A percentile compares a stretch with the other conserved stretches of the same genome.
phyloP scores from a whole-genome alignment of 2,797 vertebrate genomes.

The Molossus molossus region DNA sequence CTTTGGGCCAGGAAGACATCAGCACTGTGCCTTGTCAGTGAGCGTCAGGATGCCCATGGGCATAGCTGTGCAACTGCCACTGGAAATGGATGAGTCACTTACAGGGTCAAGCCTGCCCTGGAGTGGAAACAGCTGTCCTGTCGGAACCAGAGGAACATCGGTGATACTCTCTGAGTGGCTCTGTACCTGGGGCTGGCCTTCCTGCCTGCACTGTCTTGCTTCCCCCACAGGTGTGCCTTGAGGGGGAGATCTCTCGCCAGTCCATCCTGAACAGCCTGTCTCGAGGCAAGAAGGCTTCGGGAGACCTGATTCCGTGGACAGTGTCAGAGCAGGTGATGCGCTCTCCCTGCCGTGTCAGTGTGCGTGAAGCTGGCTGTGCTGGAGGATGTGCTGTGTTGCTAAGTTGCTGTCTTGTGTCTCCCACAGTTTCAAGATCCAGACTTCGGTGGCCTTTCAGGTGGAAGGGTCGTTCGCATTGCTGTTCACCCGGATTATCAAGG shows the following conservation, averaged over 20 bases:
- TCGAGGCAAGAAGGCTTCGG: slow-evolving; percentile 98
- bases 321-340: slow-evolving; percentile 96
- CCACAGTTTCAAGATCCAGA: slow-evolving; percentile 97
- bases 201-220: neutral
- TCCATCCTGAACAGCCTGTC: slow-evolving; percentile 97
- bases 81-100: neutral
- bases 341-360: neutral
- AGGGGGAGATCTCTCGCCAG: slow-evolving; percentile 98
- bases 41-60: neutral
- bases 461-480: slow-evolving; percentile 96
- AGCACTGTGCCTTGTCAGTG: neutral
- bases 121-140: neutral
- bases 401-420: slow-evolving; percentile 53
- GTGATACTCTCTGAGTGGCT: neutral
- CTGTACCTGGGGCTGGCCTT: neutral
- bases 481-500: slow-evolving; percentile 99
- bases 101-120: neutral
- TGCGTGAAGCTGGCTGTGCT: fast-evolving
- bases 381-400: neutral
- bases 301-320: slow-evolving; percentile 99
- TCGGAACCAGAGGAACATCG: fast-evolving
- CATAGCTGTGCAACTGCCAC: neutral
- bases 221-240: slow-evolving; percentile 94
- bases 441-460: slow-evolving; percentile 96
- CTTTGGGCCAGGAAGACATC: neutral